Evolutionary conservation across 2,888 invertebrate species (phyloP), one percentile per base, ranked within the genome.

Genomic region (Eupithecia abbreviata): DNA sequence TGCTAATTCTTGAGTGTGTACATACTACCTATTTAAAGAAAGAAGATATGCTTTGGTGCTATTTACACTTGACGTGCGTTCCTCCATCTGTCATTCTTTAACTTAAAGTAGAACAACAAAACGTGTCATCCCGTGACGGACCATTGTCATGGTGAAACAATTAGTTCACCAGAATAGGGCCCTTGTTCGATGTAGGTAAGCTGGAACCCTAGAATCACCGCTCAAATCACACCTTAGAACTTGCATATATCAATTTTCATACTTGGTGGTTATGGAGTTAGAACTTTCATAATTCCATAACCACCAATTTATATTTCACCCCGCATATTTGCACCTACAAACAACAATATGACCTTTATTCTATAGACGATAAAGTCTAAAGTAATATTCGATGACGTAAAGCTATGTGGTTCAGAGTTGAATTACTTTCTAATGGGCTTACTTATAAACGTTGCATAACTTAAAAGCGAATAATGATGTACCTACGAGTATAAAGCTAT

Each of bases 221-320:
- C 84, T 82, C 88, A 84, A 87, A 86, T 86, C 87, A 85, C 84
- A 83, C 84, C 83, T 80, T 75, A 85, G 85, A 30, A 30, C 30
- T 30, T 30, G 0, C 30, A 30, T 30, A 30, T 1, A 30, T 30
- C 30, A 30, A n/a, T n/a, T 30, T 30, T 30, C 30, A 30, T 30
- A 30, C 30, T 30, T 30, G 30, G 30, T 30, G 30, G 30, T 30
- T 30, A 30, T 30, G 30, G 30, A 30, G 30, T 30, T 86, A 86
- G 87, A 85, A 86, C 85, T 83, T 83, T 79, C 81, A 84, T 83
- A 84, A 78, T 74, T 72, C 79, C 74, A 72, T 82, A 82, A 85
- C 83, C 84, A 85, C 80, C 85, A 84, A 85, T 86, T 85, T 85
- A 74, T 51, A 47, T 58, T 71, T 70, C 79, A 79, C 78, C 80